Conservation (phyloP, 2,888 invertebrate genomes). For the Lumbricus terrestris region DNA sequence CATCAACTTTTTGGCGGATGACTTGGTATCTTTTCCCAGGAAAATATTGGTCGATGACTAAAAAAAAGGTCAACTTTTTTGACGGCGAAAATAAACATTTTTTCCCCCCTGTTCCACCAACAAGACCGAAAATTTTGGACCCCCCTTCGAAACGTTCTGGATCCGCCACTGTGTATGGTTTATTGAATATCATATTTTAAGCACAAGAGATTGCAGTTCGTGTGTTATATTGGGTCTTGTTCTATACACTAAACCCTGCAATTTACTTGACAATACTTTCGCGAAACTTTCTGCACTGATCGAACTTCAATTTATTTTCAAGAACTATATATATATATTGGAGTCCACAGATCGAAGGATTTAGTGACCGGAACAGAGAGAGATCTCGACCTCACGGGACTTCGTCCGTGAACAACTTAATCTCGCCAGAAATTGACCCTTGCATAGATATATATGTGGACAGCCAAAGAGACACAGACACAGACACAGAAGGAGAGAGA, state of each 20-base stretch:
- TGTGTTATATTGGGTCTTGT: not conserved
- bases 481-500: not conserved
- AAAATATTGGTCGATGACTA: too few species aligned
- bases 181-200: not conserved
- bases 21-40: too few species aligned
- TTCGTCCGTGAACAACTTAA: not conserved
- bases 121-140: too few species aligned
- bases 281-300: not conserved
- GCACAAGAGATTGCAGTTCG: not conserved
- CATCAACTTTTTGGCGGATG: too few species aligned
- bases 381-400: not conserved
- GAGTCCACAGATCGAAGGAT: not conserved
- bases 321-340: too few species aligned
- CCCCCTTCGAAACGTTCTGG: too few species aligned
- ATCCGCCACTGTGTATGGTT: not conserved
- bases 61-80: too few species aligned
- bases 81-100: too few species aligned
- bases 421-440: not conserved
- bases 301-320: not conserved
- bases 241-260: not conserved
- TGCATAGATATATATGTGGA: not conserved
- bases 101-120: too few species aligned
- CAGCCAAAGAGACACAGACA: too few species aligned
- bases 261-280: conserved; percentile 32
- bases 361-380: not conserved